These are phyloP conservation scores for Megaptera novaeangliae DNA, from an alignment of 2,113 vertebrate genomes.

Conservation along the genomic window DNA sequence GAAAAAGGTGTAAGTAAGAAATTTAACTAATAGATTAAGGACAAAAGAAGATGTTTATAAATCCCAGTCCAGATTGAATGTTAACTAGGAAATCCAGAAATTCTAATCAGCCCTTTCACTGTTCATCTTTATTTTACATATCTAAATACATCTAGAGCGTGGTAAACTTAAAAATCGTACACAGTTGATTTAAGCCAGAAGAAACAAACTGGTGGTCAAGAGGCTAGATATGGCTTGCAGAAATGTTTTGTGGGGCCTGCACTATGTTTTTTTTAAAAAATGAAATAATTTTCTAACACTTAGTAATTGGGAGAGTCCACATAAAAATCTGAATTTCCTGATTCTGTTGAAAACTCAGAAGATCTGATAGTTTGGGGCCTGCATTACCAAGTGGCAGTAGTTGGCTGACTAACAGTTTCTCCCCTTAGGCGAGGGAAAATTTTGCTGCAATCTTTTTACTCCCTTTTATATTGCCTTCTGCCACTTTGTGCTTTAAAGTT, in stretches of 20 bases:
- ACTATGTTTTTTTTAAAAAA: not conserved
- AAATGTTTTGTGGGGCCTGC: not conserved
- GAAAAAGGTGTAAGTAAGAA: conserved; percentile 89
- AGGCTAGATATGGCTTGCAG: not conserved
- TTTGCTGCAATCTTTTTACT: not conserved
- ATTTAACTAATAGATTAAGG: not conserved
- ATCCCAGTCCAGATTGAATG: not conserved
- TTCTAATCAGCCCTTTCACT: not conserved
- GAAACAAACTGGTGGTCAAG: not conserved
- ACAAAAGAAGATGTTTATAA: not conserved
- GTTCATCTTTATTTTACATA: not conserved
- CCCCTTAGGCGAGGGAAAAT: not conserved
- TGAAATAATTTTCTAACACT: conserved; percentile 21
- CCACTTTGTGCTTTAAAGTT: not conserved
- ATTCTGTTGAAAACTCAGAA: conserved; percentile 42
- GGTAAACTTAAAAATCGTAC: not conserved
- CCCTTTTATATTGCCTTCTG: not conserved
- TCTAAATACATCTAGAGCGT: not conserved
- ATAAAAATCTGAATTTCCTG: conserved; percentile 1
- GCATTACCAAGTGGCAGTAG: not conserved
- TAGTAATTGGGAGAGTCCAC: not conserved
- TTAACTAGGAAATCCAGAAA: conserved; percentile 18
- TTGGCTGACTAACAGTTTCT: not conserved
- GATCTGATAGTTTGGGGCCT: not conserved
- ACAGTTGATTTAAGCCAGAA: not conserved